These are phyloP conservation scores for Meriones unguiculatus DNA, from an alignment of 2,113 vertebrate genomes.

Conservation along the genomic window DNA sequence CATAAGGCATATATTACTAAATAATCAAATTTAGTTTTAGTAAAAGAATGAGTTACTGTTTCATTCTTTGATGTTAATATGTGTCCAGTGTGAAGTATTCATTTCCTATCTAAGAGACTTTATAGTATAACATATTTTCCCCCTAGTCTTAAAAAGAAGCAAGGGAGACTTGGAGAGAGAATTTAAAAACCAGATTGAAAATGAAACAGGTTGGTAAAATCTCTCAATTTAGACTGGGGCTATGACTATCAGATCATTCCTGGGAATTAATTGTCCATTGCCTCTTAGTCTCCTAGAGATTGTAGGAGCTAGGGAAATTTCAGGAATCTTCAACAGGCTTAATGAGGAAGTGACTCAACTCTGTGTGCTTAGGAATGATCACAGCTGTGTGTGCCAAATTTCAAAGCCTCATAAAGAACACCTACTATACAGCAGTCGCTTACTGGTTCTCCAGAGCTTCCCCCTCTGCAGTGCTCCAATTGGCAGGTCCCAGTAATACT, in stretches of 20 bases:
- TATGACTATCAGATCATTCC: constrained; percentile 53
- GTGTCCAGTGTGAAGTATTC: constrained; percentile 67
- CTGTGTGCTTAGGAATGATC: background rate
- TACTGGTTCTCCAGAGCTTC: background rate
- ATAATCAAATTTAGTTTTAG: constrained; percentile 60
- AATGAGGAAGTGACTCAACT: background rate
- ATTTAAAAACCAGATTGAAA: constrained; percentile 10
- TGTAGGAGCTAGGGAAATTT: background rate
- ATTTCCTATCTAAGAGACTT: constrained; percentile 72
- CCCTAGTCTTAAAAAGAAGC: constrained; percentile 58
- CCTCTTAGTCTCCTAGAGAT: constrained; percentile 12
- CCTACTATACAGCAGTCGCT: background rate
- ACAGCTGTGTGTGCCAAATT: background rate
- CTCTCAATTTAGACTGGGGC: background rate
- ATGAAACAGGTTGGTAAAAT: constrained; percentile 32
- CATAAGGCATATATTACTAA: constrained; percentile 72
- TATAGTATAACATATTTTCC: constrained; percentile 72
- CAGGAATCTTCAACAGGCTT: background rate
- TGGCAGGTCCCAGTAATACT: constrained; percentile 9
- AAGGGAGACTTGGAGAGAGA: constrained; percentile 25
- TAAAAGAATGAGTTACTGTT: constrained; percentile 64
- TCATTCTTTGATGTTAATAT: constrained; percentile 69
- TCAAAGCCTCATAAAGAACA: background rate
- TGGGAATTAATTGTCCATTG: background rate
- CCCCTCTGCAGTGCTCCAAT: background rate